phyloP scores from a whole-genome alignment of 2,888 invertebrate species.

The Ophion ellenae region DNA sequence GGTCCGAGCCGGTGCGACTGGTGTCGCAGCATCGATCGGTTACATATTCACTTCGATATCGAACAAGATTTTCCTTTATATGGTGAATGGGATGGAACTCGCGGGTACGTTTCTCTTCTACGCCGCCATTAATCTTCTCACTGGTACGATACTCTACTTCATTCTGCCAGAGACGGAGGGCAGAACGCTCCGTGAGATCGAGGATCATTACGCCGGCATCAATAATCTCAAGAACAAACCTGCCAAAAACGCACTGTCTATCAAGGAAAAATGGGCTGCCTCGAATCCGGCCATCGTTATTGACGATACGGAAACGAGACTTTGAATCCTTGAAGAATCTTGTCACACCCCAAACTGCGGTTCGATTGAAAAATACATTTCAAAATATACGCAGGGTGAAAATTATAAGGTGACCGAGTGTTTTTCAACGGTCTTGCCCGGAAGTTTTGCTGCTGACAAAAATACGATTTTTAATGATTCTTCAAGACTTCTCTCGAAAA shows the following conservation, averaged over 20 bases:
- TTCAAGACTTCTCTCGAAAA: no score
- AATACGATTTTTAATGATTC: no score
- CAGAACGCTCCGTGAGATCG: constrained; percentile 89
- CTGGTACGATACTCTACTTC: constrained; percentile 88
- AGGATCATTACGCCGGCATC: constrained; percentile 88
- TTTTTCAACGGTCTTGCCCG: no score
- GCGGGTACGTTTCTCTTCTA: constrained; percentile 91
- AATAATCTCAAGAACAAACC: constrained; percentile 82
- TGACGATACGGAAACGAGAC: constrained; percentile 79
- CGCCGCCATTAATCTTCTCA: constrained; percentile 87
- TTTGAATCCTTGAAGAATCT: constrained; percentile 65
- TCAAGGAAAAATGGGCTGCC: constrained; percentile 81
- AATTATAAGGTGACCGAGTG: no score
- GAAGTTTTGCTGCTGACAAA: no score
- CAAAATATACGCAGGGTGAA: neutral
- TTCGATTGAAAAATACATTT: neutral
- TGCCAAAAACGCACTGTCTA: constrained; percentile 71
- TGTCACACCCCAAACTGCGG: neutral
- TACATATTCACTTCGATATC: constrained; percentile 91
- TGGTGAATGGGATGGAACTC: constrained; percentile 87
- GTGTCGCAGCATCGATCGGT: constrained; percentile 89
- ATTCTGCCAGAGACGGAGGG: constrained; percentile 93
- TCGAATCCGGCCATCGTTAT: constrained; percentile 78
- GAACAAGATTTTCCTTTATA: constrained; percentile 90
- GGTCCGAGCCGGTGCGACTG: constrained; percentile 89